These are phyloP conservation scores for Phaethon lepturus DNA, from an alignment of 2,113 vertebrate genomes.

Conservation along the genomic window DNA sequence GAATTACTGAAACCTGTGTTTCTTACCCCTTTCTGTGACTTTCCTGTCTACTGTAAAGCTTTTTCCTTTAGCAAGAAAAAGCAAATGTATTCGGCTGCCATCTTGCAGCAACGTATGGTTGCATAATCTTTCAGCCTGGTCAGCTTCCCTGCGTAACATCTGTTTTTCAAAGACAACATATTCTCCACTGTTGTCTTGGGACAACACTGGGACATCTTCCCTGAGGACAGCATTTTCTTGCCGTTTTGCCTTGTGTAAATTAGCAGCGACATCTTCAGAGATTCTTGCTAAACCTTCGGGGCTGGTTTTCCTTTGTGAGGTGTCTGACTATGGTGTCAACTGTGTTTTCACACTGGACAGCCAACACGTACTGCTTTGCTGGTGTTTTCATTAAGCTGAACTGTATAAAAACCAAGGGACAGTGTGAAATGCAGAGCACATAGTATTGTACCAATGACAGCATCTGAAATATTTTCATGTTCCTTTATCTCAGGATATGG, in stretches of 20 bases:
- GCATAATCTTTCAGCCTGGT: background rate
- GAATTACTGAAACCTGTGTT: background rate
- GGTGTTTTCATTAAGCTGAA: background rate
- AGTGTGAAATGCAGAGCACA: background rate
- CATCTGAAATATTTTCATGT: background rate
- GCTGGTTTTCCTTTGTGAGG: constrained; percentile 27
- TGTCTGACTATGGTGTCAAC: background rate
- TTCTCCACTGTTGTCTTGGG: constrained; percentile 23
- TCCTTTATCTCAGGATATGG: background rate
- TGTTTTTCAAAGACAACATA: constrained; percentile 36
- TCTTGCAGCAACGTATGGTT: background rate
- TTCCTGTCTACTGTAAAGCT: background rate
- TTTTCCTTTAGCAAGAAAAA: background rate
- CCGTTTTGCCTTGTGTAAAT: constrained; percentile 66
- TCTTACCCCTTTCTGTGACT: background rate
- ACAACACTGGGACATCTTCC: constrained; percentile 55
- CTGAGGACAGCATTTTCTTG: constrained; percentile 43
- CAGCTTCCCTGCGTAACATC: background rate
- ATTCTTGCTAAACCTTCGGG: constrained; percentile 23
- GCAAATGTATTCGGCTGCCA: background rate
- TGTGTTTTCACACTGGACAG: background rate
- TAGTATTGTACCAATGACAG: background rate
- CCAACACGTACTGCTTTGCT: background rate
- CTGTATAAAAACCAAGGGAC: background rate
- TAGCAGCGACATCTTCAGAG: constrained; percentile 54